Evolutionary conservation across 2,888 invertebrate species (phyloP).

Genomic region (Deladenus siricidicola): DNA sequence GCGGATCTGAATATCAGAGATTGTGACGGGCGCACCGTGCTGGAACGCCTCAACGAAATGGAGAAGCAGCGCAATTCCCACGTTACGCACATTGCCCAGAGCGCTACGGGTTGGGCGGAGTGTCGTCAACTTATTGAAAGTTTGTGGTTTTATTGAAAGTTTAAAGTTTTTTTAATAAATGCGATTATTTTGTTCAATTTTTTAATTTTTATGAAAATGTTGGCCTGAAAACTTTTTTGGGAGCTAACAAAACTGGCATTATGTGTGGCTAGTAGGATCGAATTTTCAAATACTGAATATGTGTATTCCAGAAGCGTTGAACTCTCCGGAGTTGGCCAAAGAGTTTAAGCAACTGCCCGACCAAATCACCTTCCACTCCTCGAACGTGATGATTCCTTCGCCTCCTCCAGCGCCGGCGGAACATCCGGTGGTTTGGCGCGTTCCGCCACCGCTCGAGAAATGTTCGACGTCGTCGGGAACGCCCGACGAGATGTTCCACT

Average conservation of each 20-base stretch:
- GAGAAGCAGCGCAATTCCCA: conserved; percentile 79
- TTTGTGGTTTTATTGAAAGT: neutral
- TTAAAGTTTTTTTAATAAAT: neutral
- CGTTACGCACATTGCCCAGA: conserved; percentile 69
- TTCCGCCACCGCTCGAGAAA: too few relatives aligned
- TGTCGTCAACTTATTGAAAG: conserved; percentile 1
- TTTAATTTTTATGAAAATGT: neutral
- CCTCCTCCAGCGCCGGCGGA: too few relatives aligned
- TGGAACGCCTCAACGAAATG: conserved; percentile 76
- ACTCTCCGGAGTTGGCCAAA: too few relatives aligned
- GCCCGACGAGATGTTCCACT: neutral
- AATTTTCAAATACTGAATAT: too few relatives aligned
- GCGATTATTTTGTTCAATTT: neutral
- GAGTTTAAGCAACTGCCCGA: too few relatives aligned
- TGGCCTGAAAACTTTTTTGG: neutral
- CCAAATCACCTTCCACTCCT: too few relatives aligned
- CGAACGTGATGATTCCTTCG: too few relatives aligned
- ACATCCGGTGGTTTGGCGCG: too few relatives aligned
- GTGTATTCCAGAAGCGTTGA: too few relatives aligned
- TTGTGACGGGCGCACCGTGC: conserved; percentile 71
- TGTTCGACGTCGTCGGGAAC: neutral
- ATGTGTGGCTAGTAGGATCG: too few relatives aligned
- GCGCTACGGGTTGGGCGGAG: conserved; percentile 28
- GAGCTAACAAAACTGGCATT: neutral
- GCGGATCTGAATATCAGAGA: conserved; percentile 62